These are phyloP conservation scores for Paracanthobrama guichenoti DNA, from an alignment of 2,113 vertebrate species.

Conservation along the genomic window DNA sequence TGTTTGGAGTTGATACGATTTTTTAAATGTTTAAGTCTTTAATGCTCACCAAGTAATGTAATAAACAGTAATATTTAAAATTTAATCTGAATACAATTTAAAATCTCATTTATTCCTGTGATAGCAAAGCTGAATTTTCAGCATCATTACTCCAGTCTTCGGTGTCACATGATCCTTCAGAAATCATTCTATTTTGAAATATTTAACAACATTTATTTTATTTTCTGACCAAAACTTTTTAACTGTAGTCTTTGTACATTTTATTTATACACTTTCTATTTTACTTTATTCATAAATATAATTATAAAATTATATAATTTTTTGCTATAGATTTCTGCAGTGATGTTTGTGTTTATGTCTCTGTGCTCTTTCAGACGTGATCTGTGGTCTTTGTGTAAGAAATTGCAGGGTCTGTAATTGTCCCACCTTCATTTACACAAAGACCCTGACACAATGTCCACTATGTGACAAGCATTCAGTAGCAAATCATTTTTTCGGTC, in stretches of 20 bases:
- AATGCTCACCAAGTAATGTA: too few species aligned
- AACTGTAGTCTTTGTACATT: background rate
- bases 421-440: conserved; percentile 11
- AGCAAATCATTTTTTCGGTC: background rate
- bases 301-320: background rate
- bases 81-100: too few species aligned
- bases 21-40: too few species aligned
- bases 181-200: too few species aligned
- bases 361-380: background rate
- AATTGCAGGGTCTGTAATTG: conserved; percentile 23
- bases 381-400: background rate
- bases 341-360: conserved; percentile 2
- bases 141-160: too few species aligned
- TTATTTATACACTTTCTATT: background rate
- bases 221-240: background rate
- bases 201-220: too few species aligned
- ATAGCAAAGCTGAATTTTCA: too few species aligned
- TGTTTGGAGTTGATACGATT: too few species aligned
- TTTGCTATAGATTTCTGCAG: background rate
- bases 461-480: background rate
- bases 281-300: background rate
- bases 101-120: too few species aligned
- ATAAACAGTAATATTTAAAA: too few species aligned
- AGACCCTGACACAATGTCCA: background rate
- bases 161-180: too few species aligned